Evolutionary conservation across 1,140 invertebrate species (phyloP).

Genomic region (Dinoponera quadriceps): DNA sequence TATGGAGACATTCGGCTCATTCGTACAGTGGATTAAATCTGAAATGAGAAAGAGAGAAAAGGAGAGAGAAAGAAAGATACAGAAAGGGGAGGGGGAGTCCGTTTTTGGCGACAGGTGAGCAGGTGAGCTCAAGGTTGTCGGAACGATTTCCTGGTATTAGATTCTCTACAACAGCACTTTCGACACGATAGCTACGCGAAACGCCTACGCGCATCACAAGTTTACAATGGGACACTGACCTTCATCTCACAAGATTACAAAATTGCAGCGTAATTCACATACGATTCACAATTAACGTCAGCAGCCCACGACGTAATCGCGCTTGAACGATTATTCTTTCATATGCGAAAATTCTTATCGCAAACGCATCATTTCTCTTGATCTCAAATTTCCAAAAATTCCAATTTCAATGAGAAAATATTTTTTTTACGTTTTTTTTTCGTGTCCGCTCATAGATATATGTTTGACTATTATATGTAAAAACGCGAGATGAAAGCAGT

Average conservation of each 20-base stretch:
- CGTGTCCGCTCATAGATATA: background rate
- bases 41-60: slow-evolving; percentile 84
- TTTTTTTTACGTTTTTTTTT: background rate
- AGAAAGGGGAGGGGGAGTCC: background rate
- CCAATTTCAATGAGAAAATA: background rate
- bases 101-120: background rate
- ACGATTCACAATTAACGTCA: slow-evolving; percentile 24
- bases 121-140: background rate
- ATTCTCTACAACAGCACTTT: background rate
- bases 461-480: slow-evolving; percentile 10
- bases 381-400: background rate
- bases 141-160: background rate
- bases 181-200: background rate
- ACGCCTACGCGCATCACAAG: background rate
- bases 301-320: background rate
- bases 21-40: slow-evolving; percentile 99
- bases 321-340: background rate
- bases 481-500: slow-evolving; percentile 43
- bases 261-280: slow-evolving; percentile 49
- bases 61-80: background rate
- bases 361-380: background rate
- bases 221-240: slow-evolving; percentile 39
- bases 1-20: slow-evolving; percentile 99
- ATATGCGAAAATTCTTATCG: background rate
- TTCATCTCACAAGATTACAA: slow-evolving; percentile 53